A percentile compares a stretch with the other conserved stretches of the same genome.
Evolutionary conservation across 1,140 invertebrate species (phyloP).

Genomic region (Drosophila orena): DNA sequence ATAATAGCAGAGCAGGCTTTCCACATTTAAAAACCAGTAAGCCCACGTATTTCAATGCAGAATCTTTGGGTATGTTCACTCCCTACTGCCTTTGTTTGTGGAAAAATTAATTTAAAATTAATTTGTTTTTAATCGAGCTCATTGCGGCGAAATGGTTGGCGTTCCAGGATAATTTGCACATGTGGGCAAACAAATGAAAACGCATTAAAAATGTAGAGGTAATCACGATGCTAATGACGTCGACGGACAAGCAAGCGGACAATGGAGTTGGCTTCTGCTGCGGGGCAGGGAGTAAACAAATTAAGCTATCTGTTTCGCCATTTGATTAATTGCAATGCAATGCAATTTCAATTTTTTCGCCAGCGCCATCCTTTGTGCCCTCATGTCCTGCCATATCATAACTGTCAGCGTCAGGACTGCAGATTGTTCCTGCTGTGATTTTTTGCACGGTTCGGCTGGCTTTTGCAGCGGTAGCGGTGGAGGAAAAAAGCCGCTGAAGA

Average conservation of each 20-base stretch:
- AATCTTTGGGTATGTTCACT: background rate
- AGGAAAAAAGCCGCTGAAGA: conserved; percentile 28
- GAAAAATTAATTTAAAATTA: conserved; percentile 69
- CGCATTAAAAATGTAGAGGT: conserved; percentile 66
- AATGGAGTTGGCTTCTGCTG: conserved; percentile 12
- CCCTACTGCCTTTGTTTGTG: conserved; percentile 15
- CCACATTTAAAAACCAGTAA: too few relatives aligned
- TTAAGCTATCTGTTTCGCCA: conserved; percentile 62
- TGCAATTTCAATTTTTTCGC: conserved; percentile 38
- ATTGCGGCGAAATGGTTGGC: conserved; percentile 26
- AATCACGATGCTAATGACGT: conserved; percentile 59
- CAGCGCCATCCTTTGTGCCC: background rate
- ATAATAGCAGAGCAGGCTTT: background rate
- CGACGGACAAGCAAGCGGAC: background rate
- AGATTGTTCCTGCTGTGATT: conserved; percentile 47
- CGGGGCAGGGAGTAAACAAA: conserved; percentile 50
- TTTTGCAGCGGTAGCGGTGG: too few relatives aligned
- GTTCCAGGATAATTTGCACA: conserved; percentile 46
- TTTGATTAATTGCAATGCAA: conserved; percentile 76
- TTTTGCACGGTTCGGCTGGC: conserved; percentile 11
- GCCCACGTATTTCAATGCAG: too few relatives aligned
- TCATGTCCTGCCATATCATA: conserved; percentile 46
- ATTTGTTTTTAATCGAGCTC: conserved; percentile 69
- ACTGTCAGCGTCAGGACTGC: conserved; percentile 56
- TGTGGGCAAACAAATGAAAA: conserved; percentile 65